Percentiles rank a stretch among this genome's conserved stretches.
These are phyloP conservation scores for Montipora sp. DNA, from an alignment of 64 coral and sea anemone species.

Conservation along the genomic window DNA sequence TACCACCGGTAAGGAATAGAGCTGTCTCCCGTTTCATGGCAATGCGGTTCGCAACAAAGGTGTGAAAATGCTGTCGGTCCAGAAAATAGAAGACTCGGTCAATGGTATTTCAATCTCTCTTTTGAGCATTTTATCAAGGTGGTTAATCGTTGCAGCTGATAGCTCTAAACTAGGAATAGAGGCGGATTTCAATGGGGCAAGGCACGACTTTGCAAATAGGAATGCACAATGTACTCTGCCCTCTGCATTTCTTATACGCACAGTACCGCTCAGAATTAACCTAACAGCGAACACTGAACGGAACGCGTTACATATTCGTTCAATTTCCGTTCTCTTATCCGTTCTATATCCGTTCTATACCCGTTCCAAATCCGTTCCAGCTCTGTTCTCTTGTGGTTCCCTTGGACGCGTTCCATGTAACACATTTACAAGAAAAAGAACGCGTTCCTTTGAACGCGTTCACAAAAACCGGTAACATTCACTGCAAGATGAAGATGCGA, in stretches of 20 bases:
- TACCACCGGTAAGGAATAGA: neutral
- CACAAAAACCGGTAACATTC: no score
- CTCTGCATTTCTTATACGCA: neutral
- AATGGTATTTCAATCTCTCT: neutral
- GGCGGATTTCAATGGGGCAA: neutral
- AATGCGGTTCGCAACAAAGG: neutral
- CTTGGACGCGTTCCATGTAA: no score
- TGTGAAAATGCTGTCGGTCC: neutral
- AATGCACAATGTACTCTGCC: conserved; percentile 14
- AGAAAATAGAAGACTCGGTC: neutral
- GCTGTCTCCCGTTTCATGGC: neutral
- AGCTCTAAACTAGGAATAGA: neutral
- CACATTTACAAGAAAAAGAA: no score
- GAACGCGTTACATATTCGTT: no score
- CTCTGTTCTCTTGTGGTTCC: no score
- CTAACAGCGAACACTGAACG: no score
- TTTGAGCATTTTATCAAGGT: neutral
- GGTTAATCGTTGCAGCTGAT: neutral
- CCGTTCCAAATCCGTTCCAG: no score
- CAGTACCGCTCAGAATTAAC: no score
- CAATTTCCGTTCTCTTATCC: no score
- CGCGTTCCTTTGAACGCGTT: no score
- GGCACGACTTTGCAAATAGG: neutral
- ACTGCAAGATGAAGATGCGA: no score
- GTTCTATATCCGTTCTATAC: no score